These are phyloP conservation scores for Ornithoptera alexandrae DNA, from an alignment of 2,888 invertebrate species.

Conservation along the genomic window DNA sequence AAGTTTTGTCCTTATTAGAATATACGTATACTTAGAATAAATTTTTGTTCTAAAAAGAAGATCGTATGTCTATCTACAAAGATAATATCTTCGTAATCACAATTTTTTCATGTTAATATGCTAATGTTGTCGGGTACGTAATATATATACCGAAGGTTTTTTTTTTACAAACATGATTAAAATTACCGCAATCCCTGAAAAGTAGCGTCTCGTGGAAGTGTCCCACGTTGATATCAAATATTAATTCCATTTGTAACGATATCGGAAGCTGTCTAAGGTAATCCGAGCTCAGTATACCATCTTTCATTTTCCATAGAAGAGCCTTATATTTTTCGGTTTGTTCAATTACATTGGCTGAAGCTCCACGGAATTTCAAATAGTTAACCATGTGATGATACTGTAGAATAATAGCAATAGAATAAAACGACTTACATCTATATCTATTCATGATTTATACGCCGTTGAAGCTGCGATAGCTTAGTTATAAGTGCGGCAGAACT, in stretches of 20 bases:
- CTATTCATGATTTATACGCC: too few species aligned
- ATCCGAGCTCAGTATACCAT: constrained; percentile 56
- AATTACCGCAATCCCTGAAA: constrained; percentile 59
- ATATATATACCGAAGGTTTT: too few species aligned
- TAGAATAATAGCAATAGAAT: background rate
- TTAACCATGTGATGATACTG: constrained; percentile 69
- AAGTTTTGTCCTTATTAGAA: too few species aligned
- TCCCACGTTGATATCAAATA: constrained; percentile 70
- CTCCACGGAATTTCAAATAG: constrained; percentile 56
- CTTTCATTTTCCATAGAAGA: constrained; percentile 67
- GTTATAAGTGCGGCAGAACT: too few species aligned
- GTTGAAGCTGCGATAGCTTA: too few species aligned
- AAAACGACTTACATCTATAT: background rate
- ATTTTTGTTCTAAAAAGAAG: too few species aligned
- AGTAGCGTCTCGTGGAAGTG: constrained; percentile 65
- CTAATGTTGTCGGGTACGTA: too few species aligned
- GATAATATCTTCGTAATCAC: too few species aligned
- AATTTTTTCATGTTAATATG: too few species aligned
- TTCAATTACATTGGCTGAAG: constrained; percentile 49
- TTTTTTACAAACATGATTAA: too few species aligned
- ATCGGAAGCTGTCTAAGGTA: constrained; percentile 59
- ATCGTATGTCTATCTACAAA: too few species aligned
- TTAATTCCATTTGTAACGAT: constrained; percentile 68
- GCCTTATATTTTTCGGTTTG: constrained; percentile 63
- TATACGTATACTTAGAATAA: too few species aligned